Evolutionary conservation across 2,113 vertebrate species (phyloP).

Genomic region (Lonchura striata): DNA sequence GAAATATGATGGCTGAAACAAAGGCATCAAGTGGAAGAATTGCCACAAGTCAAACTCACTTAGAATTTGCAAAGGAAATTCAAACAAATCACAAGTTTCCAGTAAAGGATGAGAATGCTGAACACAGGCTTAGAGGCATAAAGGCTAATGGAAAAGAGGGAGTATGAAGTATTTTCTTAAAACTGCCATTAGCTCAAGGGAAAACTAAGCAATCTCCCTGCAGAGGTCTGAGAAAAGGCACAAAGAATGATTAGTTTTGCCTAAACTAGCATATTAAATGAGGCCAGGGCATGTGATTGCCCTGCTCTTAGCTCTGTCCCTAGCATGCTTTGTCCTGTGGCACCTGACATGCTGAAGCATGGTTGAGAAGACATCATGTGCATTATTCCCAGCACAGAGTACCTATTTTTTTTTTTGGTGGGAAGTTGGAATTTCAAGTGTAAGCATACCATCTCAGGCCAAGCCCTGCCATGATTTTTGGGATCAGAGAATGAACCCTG

Average conservation of each 20-base stretch:
- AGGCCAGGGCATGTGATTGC: neutral
- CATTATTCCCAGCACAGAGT: neutral
- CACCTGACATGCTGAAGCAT: neutral
- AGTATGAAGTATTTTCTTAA: neutral
- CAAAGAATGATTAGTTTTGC: neutral
- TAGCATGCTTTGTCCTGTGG: neutral
- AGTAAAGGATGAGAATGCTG: neutral
- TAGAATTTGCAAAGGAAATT: constrained; percentile 56
- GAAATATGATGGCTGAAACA: neutral
- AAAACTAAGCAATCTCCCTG: neutral
- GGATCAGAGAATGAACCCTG: neutral
- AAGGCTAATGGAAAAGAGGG: neutral
- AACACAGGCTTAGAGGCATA: neutral
- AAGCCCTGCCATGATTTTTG: neutral
- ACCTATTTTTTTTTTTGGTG: neutral
- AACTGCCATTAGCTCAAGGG: neutral
- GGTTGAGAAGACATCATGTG: neutral
- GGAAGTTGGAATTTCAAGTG: neutral
- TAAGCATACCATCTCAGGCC: accelerated
- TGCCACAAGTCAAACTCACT: constrained; percentile 12
- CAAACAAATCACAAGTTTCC: constrained; percentile 47
- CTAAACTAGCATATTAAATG: neutral
- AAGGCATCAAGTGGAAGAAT: neutral
- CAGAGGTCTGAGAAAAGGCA: constrained; percentile 2
- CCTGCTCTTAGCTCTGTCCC: neutral